Percentiles rank a stretch among this genome's conserved stretches.
These are phyloP conservation scores for Steinernema scapterisci DNA, from an alignment of 2,888 invertebrate species.

Conservation along the genomic window DNA sequence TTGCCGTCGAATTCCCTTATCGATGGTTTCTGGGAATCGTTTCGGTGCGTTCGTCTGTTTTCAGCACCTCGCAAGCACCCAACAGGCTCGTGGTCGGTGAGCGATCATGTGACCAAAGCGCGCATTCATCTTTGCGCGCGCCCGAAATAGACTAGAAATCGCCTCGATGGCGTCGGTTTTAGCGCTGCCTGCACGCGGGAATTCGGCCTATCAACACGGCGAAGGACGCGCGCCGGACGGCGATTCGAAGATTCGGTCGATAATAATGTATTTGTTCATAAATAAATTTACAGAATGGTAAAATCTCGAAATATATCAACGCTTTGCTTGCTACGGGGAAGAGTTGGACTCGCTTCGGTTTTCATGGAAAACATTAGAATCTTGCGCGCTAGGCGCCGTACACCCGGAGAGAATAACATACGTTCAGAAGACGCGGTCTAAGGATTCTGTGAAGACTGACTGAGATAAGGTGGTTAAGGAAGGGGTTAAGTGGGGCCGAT, in stretches of 20 bases:
- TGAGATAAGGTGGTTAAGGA: constrained; percentile 5
- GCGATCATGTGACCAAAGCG: too few relatives aligned
- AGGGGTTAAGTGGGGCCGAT: neutral
- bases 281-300: neutral
- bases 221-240: neutral
- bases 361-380: constrained; percentile 3
- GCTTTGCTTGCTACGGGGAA: neutral
- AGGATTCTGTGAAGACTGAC: neutral
- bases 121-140: too few relatives aligned
- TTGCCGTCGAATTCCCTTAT: too few relatives aligned
- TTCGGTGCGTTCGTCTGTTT: too few relatives aligned
- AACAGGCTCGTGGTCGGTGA: too few relatives aligned
- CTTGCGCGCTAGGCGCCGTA: neutral
- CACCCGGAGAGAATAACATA: constrained; percentile 19
- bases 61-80: too few relatives aligned
- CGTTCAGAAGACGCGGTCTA: neutral
- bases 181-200: too few relatives aligned
- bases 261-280: constrained; percentile 16
- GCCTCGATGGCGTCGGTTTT: too few relatives aligned
- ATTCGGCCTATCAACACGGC: too few relatives aligned
- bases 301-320: constrained; percentile 17
- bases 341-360: constrained; percentile 3
- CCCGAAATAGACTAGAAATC: too few relatives aligned
- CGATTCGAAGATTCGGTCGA: neutral
- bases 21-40: too few relatives aligned